phyloP scores from a whole-genome alignment of 2,888 invertebrate genomes.

The Sepioteuthis lessoniana region DNA sequence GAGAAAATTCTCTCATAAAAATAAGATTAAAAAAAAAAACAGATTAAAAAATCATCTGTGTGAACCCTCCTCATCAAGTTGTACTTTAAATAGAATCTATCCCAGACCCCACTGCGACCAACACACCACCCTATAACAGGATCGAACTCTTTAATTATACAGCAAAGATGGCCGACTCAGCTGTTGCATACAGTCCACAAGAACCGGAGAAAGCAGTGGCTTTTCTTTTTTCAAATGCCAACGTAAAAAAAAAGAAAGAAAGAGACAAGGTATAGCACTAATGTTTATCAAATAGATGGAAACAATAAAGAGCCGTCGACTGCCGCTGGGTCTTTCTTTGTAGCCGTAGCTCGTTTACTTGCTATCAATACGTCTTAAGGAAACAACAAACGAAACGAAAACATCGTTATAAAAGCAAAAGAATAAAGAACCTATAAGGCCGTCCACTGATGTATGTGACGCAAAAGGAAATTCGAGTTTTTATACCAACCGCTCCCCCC shows the following conservation, averaged over 20 bases:
- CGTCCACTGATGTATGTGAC: neutral
- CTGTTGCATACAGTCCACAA: too few relatives aligned
- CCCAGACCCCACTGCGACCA: too few relatives aligned
- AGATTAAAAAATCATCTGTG: too few relatives aligned
- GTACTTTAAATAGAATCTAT: too few relatives aligned
- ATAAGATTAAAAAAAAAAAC: too few relatives aligned
- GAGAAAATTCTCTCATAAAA: too few relatives aligned
- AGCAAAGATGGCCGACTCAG: too few relatives aligned
- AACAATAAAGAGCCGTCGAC: neutral
- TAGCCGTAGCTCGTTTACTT: neutral
- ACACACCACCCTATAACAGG: too few relatives aligned
- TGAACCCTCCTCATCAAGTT: too few relatives aligned
- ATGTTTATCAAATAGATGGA: constrained; percentile 5
- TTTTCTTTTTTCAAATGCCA: too few relatives aligned
- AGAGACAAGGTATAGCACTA: neutral
- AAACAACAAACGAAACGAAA: constrained; percentile 10
- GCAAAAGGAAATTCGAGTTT: constrained; percentile 33
- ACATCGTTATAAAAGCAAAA: neutral
- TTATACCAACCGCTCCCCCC: neutral
- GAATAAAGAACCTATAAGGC: neutral
- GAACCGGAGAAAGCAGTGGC: too few relatives aligned
- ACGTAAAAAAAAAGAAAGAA: neutral
- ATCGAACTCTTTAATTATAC: too few relatives aligned
- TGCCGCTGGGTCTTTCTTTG: neutral
- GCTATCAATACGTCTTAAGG: constrained; percentile 33